Evolutionary conservation across 2,888 invertebrate genomes (phyloP), one percentile per base, ranked within the genome.

Genomic region (Ecdyonurus torrentis): DNA sequence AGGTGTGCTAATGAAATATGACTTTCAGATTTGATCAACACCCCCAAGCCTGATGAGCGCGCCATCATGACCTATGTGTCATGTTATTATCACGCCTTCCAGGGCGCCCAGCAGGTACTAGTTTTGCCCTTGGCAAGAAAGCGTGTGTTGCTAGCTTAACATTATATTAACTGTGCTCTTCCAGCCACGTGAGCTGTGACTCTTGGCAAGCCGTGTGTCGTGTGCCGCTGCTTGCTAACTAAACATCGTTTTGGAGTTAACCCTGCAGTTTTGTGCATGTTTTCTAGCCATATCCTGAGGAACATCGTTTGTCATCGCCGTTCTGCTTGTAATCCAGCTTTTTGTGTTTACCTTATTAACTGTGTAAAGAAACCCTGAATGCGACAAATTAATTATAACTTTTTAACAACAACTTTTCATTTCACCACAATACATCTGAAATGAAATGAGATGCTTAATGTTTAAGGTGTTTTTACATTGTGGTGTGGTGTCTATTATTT

Each of bases 1-100:
- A 15, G 37, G 37, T 37, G 37, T 10, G 15, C 37, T 37, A 37
- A 37, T 15, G 15, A 37, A 15, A 10, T 5, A 7, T 55, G 22
- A 5, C 63, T 67, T 72, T 67, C 77, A 99, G 99, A 99, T 89
- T 87, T 99, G 86, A 95, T 98, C 84, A 97, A 97, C 88, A 95
- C 94, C 74, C 94, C 93, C 76, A 97, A 96, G 83, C 99, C 99
- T 78, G 99, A 99, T 82, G 99, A 99, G 83, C 90, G 98, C 81
- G 98, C 98, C 77, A 96, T 99, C 78, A 99, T 99, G 99, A 98
- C 99, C 74, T 99, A 99, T 81, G 98, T 99, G 80, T 99, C 98
- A 78, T 97, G 98, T 84, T 99, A 97, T 86, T 99, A 99, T 83
- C 99, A 99, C 83, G 98, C 99, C 79, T 99, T 99, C 90, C 95